Percentiles rank a stretch among this genome's conserved stretches.
These are phyloP conservation scores for Neostethus bicornis DNA, from an alignment of 2,797 vertebrate species.

Conservation along the genomic window DNA sequence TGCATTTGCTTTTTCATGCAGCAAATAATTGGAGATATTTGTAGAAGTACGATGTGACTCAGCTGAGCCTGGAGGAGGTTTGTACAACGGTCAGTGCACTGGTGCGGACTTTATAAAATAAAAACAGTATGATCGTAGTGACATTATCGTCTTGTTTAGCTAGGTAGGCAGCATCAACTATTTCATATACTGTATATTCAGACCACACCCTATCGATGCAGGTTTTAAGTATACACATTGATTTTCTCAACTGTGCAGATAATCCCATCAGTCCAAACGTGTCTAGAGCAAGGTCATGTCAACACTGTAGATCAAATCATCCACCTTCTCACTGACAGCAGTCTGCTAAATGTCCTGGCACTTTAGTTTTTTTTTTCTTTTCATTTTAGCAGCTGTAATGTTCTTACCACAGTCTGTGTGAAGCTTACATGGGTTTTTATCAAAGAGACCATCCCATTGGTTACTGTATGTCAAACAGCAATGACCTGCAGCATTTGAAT, in stretches of 20 bases:
- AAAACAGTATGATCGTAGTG: background rate
- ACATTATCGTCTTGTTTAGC: background rate
- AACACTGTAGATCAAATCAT: background rate
- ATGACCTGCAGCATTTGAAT: too few species aligned
- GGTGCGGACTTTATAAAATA: conserved; percentile 33
- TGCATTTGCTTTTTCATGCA: conserved; percentile 56
- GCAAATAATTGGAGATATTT: conserved; percentile 58
- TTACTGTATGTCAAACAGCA: background rate
- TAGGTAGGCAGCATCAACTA: background rate
- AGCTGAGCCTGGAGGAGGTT: conserved; percentile 29
- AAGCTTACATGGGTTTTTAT: background rate
- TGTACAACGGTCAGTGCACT: conserved; percentile 22
- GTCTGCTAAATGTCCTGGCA: background rate
- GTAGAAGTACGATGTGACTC: conserved; percentile 53
- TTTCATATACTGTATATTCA: background rate
- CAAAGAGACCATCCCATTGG: background rate
- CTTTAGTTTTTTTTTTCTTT: too few species aligned
- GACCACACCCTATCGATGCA: background rate
- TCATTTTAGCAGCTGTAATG: background rate
- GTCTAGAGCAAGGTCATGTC: background rate
- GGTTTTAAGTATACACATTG: too few species aligned
- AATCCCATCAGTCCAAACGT: too few species aligned
- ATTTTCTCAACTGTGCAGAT: background rate
- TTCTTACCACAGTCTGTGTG: background rate
- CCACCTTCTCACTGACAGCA: background rate